Evolutionary conservation across 2,888 invertebrate species (phyloP), one percentile per base, ranked within the genome.

Genomic region (Noctua comes): DNA sequence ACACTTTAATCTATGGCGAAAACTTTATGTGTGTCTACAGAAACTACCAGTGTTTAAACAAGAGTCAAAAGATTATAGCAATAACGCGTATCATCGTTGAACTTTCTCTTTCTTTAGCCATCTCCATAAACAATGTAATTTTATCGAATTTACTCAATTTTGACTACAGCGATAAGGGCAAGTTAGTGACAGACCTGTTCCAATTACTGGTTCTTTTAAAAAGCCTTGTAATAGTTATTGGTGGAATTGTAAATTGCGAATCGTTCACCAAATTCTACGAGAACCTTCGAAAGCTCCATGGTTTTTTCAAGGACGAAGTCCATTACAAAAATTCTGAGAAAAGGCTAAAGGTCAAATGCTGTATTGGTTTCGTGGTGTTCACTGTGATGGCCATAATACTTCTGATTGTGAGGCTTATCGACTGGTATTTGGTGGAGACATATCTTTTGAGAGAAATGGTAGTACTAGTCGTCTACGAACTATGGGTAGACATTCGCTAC

Each of bases 11-110:
- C 16, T 69, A 70, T 43, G 69, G 54, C 13, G 85, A 85, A 76
- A 83, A 83, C 64, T 73, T 81, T 13, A 81, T 83, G 81, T 85
- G 85, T 36, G 27, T 83, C 11, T 85, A 85, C 8, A 85, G 83
- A 76, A 85, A 83, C 54, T 83, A 81, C 46, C 46, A 46, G 11
- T 65, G 27, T 54, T 65, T 82, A 59, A 62, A 73, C 73, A 71
- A 80, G 31, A 46, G 40, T n/a, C 85, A 85, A 73, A 84, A 59
- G 64, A 54, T 84, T 8, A 59, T 73, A 31, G 80, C 80, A 31
- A 46, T 82, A 24, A 69, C 46, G 6, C 84, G 84, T 31, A 84
- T 82, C 21, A 31, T 84, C 4, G 59, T 82, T 18, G 82, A 82
- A 64, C 46, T 82, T n/a, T 69, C 69, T 1, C 79, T 82, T 24